Conservation (phyloP, 2,113 vertebrate genomes). For the Bos taurus region DNA sequence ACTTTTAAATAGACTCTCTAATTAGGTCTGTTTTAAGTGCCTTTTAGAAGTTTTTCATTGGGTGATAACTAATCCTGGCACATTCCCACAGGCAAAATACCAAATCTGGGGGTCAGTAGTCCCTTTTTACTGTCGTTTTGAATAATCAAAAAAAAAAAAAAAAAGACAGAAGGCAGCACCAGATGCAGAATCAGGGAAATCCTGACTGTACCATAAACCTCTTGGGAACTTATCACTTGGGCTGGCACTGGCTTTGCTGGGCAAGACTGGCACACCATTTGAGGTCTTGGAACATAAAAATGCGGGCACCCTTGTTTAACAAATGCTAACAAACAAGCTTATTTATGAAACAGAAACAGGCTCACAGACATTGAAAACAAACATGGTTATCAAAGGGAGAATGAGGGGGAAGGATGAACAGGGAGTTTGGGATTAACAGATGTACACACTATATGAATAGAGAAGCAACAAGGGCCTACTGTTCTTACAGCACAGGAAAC, state of each 20-base stretch:
- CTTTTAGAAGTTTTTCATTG: conserved; percentile 45
- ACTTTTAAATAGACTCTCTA: conserved; percentile 46
- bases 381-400: background rate
- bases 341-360: background rate
- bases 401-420: background rate
- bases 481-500: background rate
- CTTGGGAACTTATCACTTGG: background rate
- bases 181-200: background rate
- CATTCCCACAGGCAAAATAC: conserved; percentile 3
- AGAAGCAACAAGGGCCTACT: background rate
- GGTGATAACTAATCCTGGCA: background rate
- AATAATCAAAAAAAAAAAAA: conserved; percentile 32
- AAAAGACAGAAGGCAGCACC: background rate
- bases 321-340: background rate
- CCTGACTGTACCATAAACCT: background rate
- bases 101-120: background rate
- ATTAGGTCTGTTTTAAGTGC: conserved; percentile 54
- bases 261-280: background rate
- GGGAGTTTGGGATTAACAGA: background rate
- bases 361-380: background rate
- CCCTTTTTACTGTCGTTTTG: background rate
- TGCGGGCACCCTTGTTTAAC: background rate
- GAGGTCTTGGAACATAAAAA: background rate
- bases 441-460: background rate
- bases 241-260: background rate